Evolutionary conservation across 1,140 invertebrate species (phyloP).

Genomic region (Ephestia elutella): DNA sequence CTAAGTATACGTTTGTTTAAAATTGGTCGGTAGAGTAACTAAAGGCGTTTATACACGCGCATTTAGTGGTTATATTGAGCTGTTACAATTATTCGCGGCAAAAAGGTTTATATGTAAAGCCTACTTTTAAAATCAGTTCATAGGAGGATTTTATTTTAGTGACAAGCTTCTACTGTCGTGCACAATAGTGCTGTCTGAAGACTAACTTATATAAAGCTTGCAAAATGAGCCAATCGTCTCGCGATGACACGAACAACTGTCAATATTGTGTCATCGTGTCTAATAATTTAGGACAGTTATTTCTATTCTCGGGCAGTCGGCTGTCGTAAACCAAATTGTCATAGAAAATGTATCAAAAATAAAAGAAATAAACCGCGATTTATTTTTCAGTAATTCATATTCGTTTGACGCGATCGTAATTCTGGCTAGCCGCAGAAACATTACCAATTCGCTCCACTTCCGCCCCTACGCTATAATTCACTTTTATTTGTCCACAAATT

Average conservation of each 20-base stretch:
- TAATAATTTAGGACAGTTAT: too few species aligned
- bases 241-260: too few species aligned
- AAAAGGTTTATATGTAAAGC: neutral
- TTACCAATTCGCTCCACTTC: slow-evolving; percentile 1
- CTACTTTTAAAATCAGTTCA: too few species aligned
- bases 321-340: too few species aligned
- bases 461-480: neutral
- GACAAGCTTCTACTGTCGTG: too few species aligned
- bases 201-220: too few species aligned
- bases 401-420: neutral
- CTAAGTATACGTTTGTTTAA: neutral
- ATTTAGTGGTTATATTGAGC: neutral
- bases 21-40: neutral
- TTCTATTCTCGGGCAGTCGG: too few species aligned
- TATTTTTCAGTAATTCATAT: neutral
- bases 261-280: too few species aligned
- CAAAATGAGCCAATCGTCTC: too few species aligned
- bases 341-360: neutral
- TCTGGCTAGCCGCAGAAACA: neutral
- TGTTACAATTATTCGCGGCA: neutral
- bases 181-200: too few species aligned
- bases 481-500: slow-evolving; percentile 4
- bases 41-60: too few species aligned
- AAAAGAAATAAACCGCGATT: neutral
- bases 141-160: too few species aligned